These are phyloP conservation scores for Platysteira castanea DNA, from an alignment of 2,113 vertebrate genomes.

Conservation along the genomic window DNA sequence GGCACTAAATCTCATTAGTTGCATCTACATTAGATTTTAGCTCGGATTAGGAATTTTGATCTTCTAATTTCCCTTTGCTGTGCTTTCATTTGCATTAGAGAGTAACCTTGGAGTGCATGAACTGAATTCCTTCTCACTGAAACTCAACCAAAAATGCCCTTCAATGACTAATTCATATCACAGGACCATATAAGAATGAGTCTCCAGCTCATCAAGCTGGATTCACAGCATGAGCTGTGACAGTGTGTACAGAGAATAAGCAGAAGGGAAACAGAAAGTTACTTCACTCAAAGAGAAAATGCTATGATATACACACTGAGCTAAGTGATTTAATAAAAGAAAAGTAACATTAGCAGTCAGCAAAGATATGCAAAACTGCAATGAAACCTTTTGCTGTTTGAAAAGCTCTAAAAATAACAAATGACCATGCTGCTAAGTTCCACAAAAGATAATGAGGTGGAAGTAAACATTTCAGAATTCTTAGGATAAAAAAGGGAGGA, in stretches of 20 bases:
- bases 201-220: not conserved
- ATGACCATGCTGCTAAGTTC: not conserved
- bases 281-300: not conserved
- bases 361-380: constrained; percentile 22
- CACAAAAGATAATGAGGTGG: constrained; percentile 38
- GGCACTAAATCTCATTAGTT: not conserved
- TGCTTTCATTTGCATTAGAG: not conserved
- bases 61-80: not conserved
- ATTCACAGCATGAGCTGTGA: not conserved
- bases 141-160: not conserved
- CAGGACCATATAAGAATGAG: not conserved
- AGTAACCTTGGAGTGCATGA: not conserved
- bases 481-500: not conserved
- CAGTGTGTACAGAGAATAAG: not conserved
- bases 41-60: not conserved
- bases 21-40: not conserved
- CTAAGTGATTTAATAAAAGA: not conserved
- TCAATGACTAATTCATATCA: not conserved
- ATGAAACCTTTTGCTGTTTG: constrained; percentile 22
- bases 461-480: constrained; percentile 33
- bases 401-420: constrained; percentile 54
- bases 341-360: constrained; percentile 3
- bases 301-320: not conserved
- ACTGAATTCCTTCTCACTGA: not conserved
- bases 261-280: constrained; percentile 13